Evolutionary conservation across 2,888 invertebrate species (phyloP).

Genomic region (Empis stercorea): DNA sequence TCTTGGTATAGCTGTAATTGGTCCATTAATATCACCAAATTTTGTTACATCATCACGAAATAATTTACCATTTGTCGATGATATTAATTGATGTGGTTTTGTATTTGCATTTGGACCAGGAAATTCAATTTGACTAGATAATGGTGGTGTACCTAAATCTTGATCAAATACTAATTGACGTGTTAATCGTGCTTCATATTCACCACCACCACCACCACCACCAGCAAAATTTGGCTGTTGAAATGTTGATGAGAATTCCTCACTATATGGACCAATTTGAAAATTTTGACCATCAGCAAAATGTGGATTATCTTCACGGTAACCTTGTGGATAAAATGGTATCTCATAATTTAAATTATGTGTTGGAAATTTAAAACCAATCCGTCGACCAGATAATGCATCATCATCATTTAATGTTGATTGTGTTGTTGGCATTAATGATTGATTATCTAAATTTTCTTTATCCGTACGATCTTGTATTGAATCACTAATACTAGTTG

Average conservation of each 20-base stretch:
- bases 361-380: conserved; percentile 34
- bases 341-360: conserved; percentile 29
- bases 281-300: conserved; percentile 24
- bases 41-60: conserved; percentile 36
- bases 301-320: conserved; percentile 33
- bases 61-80: conserved; percentile 21
- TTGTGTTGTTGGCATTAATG: background rate
- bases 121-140: conserved; percentile 28
- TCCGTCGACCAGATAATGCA: conserved; percentile 30
- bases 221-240: background rate
- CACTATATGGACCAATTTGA: conserved; percentile 27
- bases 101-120: conserved; percentile 28
- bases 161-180: conserved; percentile 28
- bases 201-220: background rate
- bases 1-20: conserved; percentile 31
- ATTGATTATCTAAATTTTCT: background rate
- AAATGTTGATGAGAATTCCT: conserved; percentile 21
- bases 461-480: conserved; percentile 18
- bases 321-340: conserved; percentile 33
- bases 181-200: conserved; percentile 24
- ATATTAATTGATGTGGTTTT: conserved; percentile 24
- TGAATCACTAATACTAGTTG: conserved; percentile 21
- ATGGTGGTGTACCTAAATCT: conserved; percentile 17
- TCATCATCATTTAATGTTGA: conserved; percentile 13
- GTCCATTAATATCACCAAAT: conserved; percentile 36